Evolutionary conservation across 1,140 invertebrate species (phyloP).

Genomic region (Papilio machaon): DNA sequence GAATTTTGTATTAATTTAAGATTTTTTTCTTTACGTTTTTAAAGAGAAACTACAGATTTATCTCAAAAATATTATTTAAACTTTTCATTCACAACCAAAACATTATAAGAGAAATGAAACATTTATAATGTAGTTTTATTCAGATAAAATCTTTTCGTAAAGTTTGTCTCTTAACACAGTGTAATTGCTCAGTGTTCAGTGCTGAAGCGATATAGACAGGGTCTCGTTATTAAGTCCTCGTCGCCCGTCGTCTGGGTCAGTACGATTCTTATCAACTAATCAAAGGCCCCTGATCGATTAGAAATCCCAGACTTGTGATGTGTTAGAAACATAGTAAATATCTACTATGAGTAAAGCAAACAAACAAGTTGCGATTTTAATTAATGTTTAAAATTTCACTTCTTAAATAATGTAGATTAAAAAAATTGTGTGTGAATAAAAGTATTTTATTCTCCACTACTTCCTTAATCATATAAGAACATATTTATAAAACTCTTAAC

Average conservation of each 20-base stretch:
- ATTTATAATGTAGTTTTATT: not conserved
- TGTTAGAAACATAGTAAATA: not conserved
- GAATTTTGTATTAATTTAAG: too few species aligned
- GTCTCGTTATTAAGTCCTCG: not conserved
- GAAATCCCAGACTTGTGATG: not conserved
- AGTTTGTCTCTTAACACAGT: not conserved
- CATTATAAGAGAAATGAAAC: too few species aligned
- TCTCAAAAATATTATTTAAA: too few species aligned
- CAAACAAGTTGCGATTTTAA: not conserved
- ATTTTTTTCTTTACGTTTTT: too few species aligned
- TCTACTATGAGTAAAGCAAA: not conserved
- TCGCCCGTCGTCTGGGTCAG: not conserved
- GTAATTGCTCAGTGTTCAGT: not conserved
- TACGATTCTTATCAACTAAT: constrained; percentile 11
- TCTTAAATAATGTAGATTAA: not conserved
- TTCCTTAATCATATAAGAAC: not conserved
- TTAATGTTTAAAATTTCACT: not conserved
- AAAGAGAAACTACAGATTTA: too few species aligned
- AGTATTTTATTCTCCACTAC: too few species aligned
- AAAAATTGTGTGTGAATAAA: too few species aligned
- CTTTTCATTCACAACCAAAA: too few species aligned
- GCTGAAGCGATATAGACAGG: constrained; percentile 8
- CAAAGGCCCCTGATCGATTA: constrained; percentile 2
- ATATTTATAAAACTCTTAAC: not conserved
- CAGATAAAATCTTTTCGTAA: not conserved